Evolutionary conservation across 2,888 invertebrate genomes (phyloP).

Genomic region (Eupithecia vulgata): DNA sequence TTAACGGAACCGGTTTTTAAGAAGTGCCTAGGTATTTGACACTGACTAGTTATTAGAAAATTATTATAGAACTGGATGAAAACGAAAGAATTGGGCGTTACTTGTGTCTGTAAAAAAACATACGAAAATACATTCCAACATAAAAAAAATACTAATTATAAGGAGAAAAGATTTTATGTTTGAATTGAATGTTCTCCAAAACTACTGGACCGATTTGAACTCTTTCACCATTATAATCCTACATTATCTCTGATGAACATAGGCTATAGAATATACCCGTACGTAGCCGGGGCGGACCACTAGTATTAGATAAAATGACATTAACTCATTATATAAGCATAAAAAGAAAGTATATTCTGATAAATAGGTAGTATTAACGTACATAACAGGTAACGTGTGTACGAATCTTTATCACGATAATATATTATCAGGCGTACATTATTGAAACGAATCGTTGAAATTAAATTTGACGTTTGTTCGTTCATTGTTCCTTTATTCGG

Average conservation of each 20-base stretch:
- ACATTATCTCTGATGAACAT: no score
- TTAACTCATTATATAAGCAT: neutral
- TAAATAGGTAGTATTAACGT: neutral
- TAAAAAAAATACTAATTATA: no score
- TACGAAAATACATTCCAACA: no score
- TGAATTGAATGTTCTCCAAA: no score
- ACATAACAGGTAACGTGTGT: neutral
- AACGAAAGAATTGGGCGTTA: neutral
- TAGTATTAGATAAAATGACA: neutral
- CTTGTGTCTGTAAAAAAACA: neutral
- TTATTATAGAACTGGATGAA: neutral
- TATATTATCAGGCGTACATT: conserved; percentile 1
- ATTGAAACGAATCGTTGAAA: conserved; percentile 9
- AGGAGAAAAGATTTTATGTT: no score
- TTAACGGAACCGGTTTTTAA: neutral
- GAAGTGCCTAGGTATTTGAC: neutral
- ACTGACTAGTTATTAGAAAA: neutral
- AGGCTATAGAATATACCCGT: no score
- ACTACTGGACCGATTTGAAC: no score
- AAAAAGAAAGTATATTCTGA: neutral
- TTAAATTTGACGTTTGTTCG: conserved; percentile 9
- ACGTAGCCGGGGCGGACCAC: no score
- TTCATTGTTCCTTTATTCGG: neutral
- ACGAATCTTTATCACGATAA: neutral
- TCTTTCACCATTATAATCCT: no score